Conservation (phyloP, 2,113 vertebrate species). For the Phyllostomus discolor region DNA sequence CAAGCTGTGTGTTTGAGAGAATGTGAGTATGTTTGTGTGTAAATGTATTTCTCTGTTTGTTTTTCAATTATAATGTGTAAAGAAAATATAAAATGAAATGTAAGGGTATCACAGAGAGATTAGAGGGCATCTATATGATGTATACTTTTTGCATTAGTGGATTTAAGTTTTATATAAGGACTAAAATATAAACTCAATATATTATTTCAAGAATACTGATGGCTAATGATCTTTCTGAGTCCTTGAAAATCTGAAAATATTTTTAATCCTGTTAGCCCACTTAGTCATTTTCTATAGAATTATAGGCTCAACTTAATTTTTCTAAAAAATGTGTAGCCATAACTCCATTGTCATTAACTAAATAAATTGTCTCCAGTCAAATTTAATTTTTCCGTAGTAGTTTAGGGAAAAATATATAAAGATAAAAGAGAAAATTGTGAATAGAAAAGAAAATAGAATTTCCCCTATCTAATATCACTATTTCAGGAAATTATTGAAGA, state of each 20-base stretch:
- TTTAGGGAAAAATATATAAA: neutral
- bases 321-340: neutral
- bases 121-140: neutral
- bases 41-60: neutral
- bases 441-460: neutral
- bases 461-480: neutral
- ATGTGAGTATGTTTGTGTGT: neutral
- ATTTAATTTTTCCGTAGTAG: neutral
- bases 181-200: neutral
- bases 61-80: neutral
- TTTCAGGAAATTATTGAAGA: neutral
- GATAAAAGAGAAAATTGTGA: neutral
- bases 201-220: neutral
- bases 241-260: neutral
- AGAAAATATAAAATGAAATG: neutral
- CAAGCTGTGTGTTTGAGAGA: neutral
- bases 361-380: neutral
- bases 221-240: neutral
- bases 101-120: neutral
- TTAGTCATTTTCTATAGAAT: neutral
- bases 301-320: neutral
- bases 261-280: neutral
- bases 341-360: neutral
- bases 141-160: neutral
- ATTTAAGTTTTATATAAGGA: neutral